Percentiles rank a stretch among this genome's conserved stretches.
Conservation (phyloP, 1,140 invertebrate genomes). For the Elymnias hypermnestra region DNA sequence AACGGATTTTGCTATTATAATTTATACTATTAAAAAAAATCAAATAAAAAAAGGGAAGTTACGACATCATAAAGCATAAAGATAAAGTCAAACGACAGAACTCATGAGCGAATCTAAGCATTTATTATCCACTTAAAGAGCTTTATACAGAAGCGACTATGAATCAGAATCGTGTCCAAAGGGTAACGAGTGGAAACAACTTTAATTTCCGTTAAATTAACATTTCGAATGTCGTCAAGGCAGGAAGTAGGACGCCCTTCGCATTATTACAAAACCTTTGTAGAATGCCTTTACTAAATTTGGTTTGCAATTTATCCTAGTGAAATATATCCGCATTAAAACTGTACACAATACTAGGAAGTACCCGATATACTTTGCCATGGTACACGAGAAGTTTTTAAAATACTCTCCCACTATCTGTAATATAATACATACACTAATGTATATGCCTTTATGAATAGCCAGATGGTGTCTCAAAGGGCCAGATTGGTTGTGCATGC, state of each 20-base stretch:
- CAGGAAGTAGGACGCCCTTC: conserved; percentile 49
- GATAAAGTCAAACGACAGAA: conserved; percentile 11
- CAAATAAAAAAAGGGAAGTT: not conserved
- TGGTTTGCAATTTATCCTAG: conserved; percentile 16
- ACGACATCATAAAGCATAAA: not conserved
- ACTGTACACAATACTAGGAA: too few relatives aligned
- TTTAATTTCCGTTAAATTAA: conserved; percentile 68
- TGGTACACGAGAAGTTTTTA: too few relatives aligned
- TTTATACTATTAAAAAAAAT: too few relatives aligned
- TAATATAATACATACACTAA: too few relatives aligned
- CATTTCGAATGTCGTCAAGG: conserved; percentile 49
- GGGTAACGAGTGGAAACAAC: conserved; percentile 59
- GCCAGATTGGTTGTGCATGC: too few relatives aligned
- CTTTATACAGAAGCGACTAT: conserved; percentile 31
- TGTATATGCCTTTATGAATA: too few relatives aligned
- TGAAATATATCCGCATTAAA: conserved; percentile 11
- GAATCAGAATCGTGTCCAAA: conserved; percentile 41
- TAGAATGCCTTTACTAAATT: conserved; percentile 25
- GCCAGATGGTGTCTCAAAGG: too few relatives aligned
- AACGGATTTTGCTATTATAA: too few relatives aligned
- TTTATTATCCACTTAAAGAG: conserved; percentile 21
- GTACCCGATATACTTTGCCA: too few relatives aligned
- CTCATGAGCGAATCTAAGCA: conserved; percentile 8
- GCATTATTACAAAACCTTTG: conserved; percentile 37
- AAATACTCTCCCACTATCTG: too few relatives aligned